Base-by-base conservation (phyloP, 2,888 invertebrate genomes). In the Brachylomia viminalis region DNA sequence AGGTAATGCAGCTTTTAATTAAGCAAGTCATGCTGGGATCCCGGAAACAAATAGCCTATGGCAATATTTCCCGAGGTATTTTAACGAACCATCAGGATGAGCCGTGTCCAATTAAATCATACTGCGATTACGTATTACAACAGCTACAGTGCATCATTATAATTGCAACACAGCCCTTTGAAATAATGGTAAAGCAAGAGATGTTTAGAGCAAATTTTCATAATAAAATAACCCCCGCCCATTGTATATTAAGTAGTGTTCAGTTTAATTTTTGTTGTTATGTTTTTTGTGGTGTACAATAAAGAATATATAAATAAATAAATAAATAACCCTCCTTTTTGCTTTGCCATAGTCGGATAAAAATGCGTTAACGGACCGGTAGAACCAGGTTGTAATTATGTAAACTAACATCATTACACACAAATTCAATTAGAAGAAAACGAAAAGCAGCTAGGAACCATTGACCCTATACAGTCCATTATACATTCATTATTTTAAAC, bases 401-500 rank as follows among this genome's bases (percentile, higher is more conserved):
- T 54, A 65, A 83, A 73, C 23, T 56, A 74, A 66, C 27, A 61
- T 27, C 69, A 79, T 80, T 56, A 75, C 42, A 23, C 42, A 61
- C n/a, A 38, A 54, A 13, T 8, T 17, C 64, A 85, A 82, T 77
- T 77, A 83, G 33, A 52, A 64, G 75, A 71, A 74, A 72, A 72
- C 49, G 54, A 77, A 65, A 85, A 68, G 13, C 47, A 62, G 64
- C 42, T 47, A 72, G 45, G 62, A 73, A 54, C 65, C 61, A 82
- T 78, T 78, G 64, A 58, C 70, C 62, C n/a, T 3, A 62, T 45
- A 70, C 59, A 76, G 72, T 80, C 59, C 49, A 77, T 59, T 74
- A 72, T 52, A 56, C 56, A 83, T 77, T 77, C 54, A 72, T 85
- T 82, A 72, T 82, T 74, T 72, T 72, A 58, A 80, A 84, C 71